Percentiles rank a stretch among this genome's conserved stretches.
phyloP scores from a whole-genome alignment of 2,797 vertebrate genomes.

The Ctenosaura bakeri region DNA sequence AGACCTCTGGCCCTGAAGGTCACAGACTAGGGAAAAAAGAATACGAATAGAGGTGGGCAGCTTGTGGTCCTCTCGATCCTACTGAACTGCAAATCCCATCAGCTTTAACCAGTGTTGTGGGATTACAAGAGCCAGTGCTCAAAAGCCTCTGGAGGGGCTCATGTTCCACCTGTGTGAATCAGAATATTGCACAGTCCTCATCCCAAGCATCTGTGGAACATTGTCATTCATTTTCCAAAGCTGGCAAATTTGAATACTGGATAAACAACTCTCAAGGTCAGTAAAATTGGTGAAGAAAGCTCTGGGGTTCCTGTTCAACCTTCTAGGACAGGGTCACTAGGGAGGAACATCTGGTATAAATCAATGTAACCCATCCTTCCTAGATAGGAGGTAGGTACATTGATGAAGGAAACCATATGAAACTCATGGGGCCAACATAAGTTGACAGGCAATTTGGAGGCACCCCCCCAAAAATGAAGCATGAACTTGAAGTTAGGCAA shows the following conservation, averaged over 20 bases:
- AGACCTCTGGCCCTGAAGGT: background rate
- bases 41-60: no score
- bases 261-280: background rate
- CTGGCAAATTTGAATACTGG: background rate
- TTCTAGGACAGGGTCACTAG: background rate
- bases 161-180: no score
- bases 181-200: background rate
- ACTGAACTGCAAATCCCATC: no score
- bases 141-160: no score
- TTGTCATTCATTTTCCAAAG: background rate
- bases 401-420: background rate
- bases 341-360: background rate
- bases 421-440: background rate
- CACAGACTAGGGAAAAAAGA: constrained; percentile 20
- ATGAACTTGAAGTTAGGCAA: background rate
- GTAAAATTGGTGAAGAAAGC: background rate
- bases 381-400: background rate
- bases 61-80: no score
- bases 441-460: background rate
- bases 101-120: no score
- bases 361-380: background rate
- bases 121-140: no score
- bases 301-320: background rate
- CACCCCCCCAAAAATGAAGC: background rate
- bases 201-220: background rate